phyloP scores from a whole-genome alignment of 2,888 invertebrate genomes.

The Dinocampus coccinellae region DNA sequence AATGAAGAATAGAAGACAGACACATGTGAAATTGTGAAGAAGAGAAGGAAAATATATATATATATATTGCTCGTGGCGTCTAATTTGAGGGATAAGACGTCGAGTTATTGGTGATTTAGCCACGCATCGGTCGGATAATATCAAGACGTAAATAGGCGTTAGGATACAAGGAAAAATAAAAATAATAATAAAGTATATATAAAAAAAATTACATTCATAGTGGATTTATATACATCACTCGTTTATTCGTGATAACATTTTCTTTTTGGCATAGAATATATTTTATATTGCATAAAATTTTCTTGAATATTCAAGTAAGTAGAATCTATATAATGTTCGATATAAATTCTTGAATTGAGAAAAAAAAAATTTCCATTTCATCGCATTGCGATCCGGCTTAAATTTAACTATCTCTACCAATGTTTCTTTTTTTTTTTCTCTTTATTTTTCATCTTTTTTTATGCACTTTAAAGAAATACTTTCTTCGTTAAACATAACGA shows the following conservation, averaged over 20 bases:
- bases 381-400: constrained; percentile 10
- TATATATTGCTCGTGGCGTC: constrained; percentile 48
- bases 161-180: constrained; percentile 40
- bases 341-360: background rate
- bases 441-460: background rate
- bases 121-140: constrained; percentile 39
- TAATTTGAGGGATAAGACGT: constrained; percentile 59
- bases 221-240: constrained; percentile 20
- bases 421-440: background rate
- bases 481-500: constrained; percentile 6
- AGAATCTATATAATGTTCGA: constrained; percentile 1
- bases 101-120: constrained; percentile 59
- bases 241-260: background rate
- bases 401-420: background rate
- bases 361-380: constrained; percentile 8
- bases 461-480: background rate
- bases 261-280: background rate
- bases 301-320: background rate
- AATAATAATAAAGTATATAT: background rate
- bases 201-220: constrained; percentile 16
- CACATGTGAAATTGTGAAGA: background rate
- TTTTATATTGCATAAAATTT: background rate
- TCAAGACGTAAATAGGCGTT: constrained; percentile 51
- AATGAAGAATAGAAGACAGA: constrained; percentile 12
- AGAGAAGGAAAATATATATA: too few relatives aligned